Evolutionary conservation across 2,797 vertebrate species (phyloP), one percentile per base, ranked within the genome.

Genomic region (Falco cherrug): DNA sequence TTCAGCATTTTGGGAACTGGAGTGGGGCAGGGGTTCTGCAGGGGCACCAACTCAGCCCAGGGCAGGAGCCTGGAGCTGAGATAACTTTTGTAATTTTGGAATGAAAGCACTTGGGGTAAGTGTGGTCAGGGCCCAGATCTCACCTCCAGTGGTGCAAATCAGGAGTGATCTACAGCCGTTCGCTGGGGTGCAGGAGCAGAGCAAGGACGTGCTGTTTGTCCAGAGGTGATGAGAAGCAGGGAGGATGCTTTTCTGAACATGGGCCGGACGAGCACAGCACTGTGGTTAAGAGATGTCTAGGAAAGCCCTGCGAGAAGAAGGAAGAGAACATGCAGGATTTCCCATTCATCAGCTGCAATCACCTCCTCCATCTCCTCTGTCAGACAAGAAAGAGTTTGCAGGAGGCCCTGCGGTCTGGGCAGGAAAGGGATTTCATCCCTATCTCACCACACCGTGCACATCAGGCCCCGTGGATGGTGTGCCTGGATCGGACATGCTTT

Each of bases 381-480:
- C 94, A 77, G 77, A 65, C 37, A 43, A 74, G 47, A 47, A 85
- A 43, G 84, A 37, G n/a, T 84, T 77, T 67, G 89, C 78, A 87
- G 88, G 59, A 74, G 71, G 45, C 1, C 3, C 50, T 10, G 70
- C 11, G 88, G 59, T 25, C 80, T 45, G 67, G 70, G 65, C 87
- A 96, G 92, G 84, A 83, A 84, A 59, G 56, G 87, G 56, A 70
- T 91, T 89, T 93, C 4, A 0, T 84, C 59, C 86, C 86, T 50
- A 2, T 95, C 86, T 63, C 78, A 37, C 31, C 78, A 47, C 82
- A 21, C 63, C 1, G 1, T 0, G 79, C 57, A 71, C 93, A 82
- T 47, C 60, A 47, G 75, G 61, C 17, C 35, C 9, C 0, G 14
- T 16, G 2, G 60, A 12, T 18, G 84, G 31, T 64, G 76, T n/a